Evolutionary conservation across 2,113 vertebrate species (phyloP).

Genomic region (Chaetodon auriga): DNA sequence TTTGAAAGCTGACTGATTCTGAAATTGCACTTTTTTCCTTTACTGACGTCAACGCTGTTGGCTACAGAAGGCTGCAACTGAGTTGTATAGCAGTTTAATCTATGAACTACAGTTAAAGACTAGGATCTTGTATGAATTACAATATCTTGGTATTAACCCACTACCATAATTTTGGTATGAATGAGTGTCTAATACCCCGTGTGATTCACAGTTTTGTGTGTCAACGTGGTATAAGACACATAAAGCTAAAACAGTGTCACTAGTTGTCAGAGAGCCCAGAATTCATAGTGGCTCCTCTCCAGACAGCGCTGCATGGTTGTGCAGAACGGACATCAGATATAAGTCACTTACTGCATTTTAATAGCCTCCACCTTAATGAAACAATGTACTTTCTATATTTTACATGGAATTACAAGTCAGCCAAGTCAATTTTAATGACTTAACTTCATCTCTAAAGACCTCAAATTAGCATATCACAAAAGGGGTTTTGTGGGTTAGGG

Average conservation of each 20-base stretch:
- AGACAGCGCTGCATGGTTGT: conserved; percentile 51
- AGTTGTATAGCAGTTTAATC: not conserved
- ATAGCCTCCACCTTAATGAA: conserved; percentile 57
- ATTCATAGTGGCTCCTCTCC: conserved; percentile 54
- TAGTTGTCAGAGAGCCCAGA: conserved; percentile 65
- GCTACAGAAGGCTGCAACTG: not conserved
- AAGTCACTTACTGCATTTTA: conserved; percentile 59
- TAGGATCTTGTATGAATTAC: not conserved
- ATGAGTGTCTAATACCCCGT: conserved; percentile 29
- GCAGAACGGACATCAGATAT: conserved; percentile 51
- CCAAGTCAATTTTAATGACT: conserved; percentile 54
- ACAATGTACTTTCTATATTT: conserved; percentile 48
- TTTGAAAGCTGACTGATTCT: not conserved
- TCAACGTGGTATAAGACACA: conserved; percentile 41
- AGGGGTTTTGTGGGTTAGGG: not conserved
- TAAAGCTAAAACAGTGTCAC: conserved; percentile 55
- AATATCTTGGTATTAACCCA: not conserved
- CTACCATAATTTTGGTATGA: conserved; percentile 10
- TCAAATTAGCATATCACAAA: conserved; percentile 48
- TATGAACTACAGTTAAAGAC: not conserved
- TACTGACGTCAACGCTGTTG: not conserved
- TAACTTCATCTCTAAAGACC: conserved; percentile 40
- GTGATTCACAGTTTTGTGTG: conserved; percentile 35
- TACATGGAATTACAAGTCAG: conserved; percentile 50
- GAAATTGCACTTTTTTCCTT: not conserved